Evolutionary conservation across 2,113 vertebrate species (phyloP).

Genomic region (Pogonocichla stellata): DNA sequence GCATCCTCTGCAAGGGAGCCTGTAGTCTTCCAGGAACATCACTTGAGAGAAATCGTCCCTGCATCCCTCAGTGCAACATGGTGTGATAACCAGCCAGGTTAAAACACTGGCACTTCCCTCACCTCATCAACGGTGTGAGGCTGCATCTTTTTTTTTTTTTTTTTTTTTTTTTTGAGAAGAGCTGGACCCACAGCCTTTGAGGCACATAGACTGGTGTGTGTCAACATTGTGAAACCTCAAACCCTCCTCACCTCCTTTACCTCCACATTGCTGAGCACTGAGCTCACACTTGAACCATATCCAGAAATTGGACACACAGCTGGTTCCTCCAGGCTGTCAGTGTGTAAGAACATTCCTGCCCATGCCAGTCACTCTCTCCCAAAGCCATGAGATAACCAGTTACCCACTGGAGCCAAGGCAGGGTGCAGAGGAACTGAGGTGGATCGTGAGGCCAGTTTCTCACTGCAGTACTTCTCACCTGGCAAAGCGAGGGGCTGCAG

Average conservation of each 20-base stretch:
- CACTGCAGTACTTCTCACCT: fast-evolving
- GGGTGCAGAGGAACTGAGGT: not conserved
- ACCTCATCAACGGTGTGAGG: not conserved
- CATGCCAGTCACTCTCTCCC: conserved; percentile 71
- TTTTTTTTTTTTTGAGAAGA: not conserved
- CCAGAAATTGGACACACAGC: conserved; percentile 78
- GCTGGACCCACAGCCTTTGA: not conserved
- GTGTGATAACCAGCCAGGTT: not conserved
- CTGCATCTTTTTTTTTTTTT: not conserved
- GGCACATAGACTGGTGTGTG: not conserved
- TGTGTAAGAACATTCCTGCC: conserved; percentile 68
- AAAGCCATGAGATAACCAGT: conserved; percentile 63
- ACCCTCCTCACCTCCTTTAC: conserved; percentile 67
- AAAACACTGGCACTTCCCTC: not conserved
- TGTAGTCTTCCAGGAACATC: not conserved
- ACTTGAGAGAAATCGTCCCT: fast-evolving
- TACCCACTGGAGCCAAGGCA: conserved; percentile 28
- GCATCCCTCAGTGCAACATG: fast-evolving
- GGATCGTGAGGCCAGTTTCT: fast-evolving
- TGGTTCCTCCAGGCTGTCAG: conserved; percentile 65
- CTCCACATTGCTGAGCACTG: conserved; percentile 57
- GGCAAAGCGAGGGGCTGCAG: not conserved
- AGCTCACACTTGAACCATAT: conserved; percentile 67
- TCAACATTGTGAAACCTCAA: not conserved
- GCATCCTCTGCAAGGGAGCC: not conserved